These are phyloP conservation scores for Porites lobata DNA, from an alignment of 92 coral and sea anemone genomes.

Conservation along the genomic window DNA sequence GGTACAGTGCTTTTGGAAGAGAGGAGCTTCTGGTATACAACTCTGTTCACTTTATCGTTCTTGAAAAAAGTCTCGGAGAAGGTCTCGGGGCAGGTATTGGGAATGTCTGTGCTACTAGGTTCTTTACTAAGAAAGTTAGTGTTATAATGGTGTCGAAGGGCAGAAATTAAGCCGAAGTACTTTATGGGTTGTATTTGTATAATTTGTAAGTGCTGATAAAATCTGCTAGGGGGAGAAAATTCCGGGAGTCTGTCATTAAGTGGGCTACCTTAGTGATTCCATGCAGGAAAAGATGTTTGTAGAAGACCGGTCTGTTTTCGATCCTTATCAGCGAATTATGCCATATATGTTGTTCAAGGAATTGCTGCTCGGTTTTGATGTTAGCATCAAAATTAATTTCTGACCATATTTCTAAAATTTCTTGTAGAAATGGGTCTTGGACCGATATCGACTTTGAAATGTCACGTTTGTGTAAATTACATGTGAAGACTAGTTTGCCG, in stretches of 20 bases:
- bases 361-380: neutral
- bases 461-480: conserved; percentile 25
- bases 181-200: neutral
- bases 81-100: neutral
- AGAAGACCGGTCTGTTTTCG: neutral
- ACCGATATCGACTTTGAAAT: neutral
- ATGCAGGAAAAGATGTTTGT: neutral
- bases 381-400: neutral
- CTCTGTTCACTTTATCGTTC: too few relatives aligned
- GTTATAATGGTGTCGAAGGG: neutral
- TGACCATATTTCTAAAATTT: conserved; percentile 12
- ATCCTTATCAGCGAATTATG: neutral
- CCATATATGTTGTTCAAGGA: neutral
- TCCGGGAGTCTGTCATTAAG: neutral
- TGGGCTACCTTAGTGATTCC: neutral
- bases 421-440: neutral
- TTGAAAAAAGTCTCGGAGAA: too few relatives aligned
- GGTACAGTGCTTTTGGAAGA: too few relatives aligned
- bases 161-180: neutral
- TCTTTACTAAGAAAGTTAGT: neutral
- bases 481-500: neutral
- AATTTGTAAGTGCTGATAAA: neutral
- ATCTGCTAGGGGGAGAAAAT: neutral
- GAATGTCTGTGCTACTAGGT: neutral
- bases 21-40: too few relatives aligned